Evolutionary conservation across 2,113 vertebrate species (phyloP).

Genomic region (Rhodinocichla rosea): DNA sequence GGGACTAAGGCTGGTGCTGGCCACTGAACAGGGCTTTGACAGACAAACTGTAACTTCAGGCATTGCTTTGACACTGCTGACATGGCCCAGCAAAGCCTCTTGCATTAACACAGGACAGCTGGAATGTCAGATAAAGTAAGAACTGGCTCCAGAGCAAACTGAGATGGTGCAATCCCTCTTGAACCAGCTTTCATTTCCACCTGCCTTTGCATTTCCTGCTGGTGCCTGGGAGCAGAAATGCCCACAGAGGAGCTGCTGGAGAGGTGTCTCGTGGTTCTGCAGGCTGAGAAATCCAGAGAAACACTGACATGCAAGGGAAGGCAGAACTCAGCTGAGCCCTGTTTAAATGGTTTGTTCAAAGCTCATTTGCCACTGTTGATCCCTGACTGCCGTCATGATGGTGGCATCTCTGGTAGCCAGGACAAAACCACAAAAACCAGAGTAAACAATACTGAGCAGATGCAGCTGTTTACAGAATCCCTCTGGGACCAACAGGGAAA

Average conservation of each 20-base stretch:
- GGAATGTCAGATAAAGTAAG: background rate
- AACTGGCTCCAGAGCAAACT: background rate
- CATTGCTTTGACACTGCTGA: background rate
- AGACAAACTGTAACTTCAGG: background rate
- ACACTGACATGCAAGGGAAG: background rate
- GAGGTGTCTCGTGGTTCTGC: background rate
- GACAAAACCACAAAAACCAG: background rate
- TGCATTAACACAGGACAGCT: background rate
- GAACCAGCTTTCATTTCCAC: background rate
- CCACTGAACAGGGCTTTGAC: background rate
- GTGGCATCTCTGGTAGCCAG: background rate
- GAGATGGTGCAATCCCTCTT: background rate
- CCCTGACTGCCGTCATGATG: background rate
- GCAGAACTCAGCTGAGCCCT: background rate
- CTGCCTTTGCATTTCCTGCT: background rate
- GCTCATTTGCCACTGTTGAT: background rate
- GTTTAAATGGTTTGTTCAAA: background rate
- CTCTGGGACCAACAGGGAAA: background rate
- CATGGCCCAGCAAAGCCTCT: background rate
- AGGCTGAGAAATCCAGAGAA: background rate
- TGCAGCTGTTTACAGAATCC: background rate
- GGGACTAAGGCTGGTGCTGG: background rate
- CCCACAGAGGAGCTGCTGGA: background rate
- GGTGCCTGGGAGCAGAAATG: background rate
- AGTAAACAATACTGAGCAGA: background rate